Base-by-base conservation (phyloP, 2,888 invertebrate genomes). In the Yponomeuta cagnagella region DNA sequence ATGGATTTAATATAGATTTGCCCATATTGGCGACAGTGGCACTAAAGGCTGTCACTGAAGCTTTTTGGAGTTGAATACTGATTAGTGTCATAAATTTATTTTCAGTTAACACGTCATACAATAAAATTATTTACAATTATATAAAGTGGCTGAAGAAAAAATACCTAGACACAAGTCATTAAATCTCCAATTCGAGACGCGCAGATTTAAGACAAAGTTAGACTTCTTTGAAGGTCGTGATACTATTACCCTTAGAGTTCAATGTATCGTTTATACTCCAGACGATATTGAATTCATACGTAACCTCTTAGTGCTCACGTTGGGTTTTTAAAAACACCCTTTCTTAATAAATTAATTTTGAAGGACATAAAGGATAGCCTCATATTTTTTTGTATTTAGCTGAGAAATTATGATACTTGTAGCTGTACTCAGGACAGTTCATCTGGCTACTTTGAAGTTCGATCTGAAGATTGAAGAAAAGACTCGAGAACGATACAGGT, bases 241-340 rank as follows among this genome's bases (percentile, higher is more conserved):
- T 43, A 43, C 43, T 37, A 68, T 68, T 33, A 68, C 30, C 68
- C 68, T 68, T 68, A 33, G 43, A 43, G 68, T 68, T 68, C 68
- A 68, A 68, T 68, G 68, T 68, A 37, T 68, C 43, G 43, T 68
- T 48, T 68, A 68, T 68, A 33, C 68, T 68, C 43, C 43, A 68
- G 68, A 68, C 68, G 68, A 68, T 68, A 58, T 58, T 58, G 52
- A 58, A 58, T 58, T 58, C 52, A 58, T 58, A 58, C 15, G 30
- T 23, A 31, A 58, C 52, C 33, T 5, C 30, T 15, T 58, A 15
- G 52, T 58, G 12, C 52, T 15, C 52, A 58, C 15, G 52, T 12
- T 58, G 52, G 4, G 15, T 58, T 58, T 58, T 58, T 12, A 2
- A 15, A 58, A 58, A 58, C 52, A 15, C 52, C 52, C 12, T 58